A percentile compares a stretch with the other conserved stretches of the same genome.
Evolutionary conservation across 2,113 vertebrate genomes (phyloP).

Genomic region (Paradisaea rubra): DNA sequence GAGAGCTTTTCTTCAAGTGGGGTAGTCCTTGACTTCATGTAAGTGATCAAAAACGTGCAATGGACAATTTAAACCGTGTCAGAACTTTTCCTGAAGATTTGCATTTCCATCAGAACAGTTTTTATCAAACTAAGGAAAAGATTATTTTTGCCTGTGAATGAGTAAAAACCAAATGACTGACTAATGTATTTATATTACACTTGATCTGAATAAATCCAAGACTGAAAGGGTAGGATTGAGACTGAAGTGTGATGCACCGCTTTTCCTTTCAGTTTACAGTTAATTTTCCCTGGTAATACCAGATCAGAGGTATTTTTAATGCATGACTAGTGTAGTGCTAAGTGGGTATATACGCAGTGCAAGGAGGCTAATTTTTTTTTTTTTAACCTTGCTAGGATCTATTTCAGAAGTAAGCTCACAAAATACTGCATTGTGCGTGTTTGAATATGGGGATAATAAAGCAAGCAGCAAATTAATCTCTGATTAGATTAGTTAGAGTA

Average conservation of each 20-base stretch:
- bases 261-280: not conserved
- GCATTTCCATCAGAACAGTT: not conserved
- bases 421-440: not conserved
- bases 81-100: not conserved
- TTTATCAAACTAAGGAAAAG: not conserved
- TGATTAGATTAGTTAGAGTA: not conserved
- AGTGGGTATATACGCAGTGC: not conserved
- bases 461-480: constrained; percentile 4
- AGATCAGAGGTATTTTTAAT: constrained; percentile 12
- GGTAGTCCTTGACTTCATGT: not conserved
- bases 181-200: not conserved
- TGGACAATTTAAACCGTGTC: not conserved
- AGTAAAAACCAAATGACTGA: not conserved
- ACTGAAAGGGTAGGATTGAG: not conserved
- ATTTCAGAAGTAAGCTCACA: not conserved
- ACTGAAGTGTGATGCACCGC: not conserved
- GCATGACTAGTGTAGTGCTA: not conserved
- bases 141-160: not conserved
- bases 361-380: not conserved
- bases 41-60: not conserved
- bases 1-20: not conserved
- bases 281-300: not conserved
- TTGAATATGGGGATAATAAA: not conserved
- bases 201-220: not conserved
- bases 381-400: not conserved